phyloP scores from a whole-genome alignment of 2,797 vertebrate species.

The Chromis chromis region DNA sequence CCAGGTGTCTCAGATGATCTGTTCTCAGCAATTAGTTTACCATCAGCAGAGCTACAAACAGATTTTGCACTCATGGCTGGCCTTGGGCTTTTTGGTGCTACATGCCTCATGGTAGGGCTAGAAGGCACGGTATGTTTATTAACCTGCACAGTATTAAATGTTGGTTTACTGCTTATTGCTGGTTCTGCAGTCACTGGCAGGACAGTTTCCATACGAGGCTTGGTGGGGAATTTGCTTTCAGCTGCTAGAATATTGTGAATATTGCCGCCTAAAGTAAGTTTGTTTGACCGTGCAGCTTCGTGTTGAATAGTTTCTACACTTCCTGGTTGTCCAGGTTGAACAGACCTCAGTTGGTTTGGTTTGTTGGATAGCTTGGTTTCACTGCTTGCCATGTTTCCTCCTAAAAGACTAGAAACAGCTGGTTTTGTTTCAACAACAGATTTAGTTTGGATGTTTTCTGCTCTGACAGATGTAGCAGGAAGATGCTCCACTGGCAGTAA shows the following conservation, averaged over 20 bases:
- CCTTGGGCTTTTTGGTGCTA: conserved; percentile 58
- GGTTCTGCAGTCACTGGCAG: conserved; percentile 13
- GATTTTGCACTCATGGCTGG: conserved; percentile 15
- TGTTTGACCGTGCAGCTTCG: conserved; percentile 28
- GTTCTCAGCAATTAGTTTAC: conserved; percentile 17
- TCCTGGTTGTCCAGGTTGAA: conserved; percentile 31
- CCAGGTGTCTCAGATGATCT: conserved; percentile 23
- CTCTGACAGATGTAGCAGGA: not conserved
- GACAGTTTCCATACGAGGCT: conserved; percentile 21
- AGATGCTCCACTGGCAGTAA: conserved; percentile 15
- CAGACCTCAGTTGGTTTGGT: not conserved
- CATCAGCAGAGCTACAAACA: conserved; percentile 15
- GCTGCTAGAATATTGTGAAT: conserved; percentile 2
- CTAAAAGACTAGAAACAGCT: conserved; percentile 2
- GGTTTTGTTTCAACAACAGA: conserved; percentile 18
- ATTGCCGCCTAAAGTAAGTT: conserved; percentile 8
- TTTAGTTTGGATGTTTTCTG: conserved; percentile 36
- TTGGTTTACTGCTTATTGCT: conserved; percentile 17
- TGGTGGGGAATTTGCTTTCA: conserved; percentile 25
- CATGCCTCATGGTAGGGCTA: conserved; percentile 50
- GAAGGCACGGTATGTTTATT: conserved; percentile 21
- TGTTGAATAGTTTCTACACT: conserved; percentile 6
- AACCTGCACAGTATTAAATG: conserved; percentile 8
- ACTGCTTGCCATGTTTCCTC: conserved; percentile 14
- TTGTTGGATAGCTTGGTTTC: conserved; percentile 31